phyloP scores from a whole-genome alignment of 2,888 invertebrate species.

The Dioctria linearis region DNA sequence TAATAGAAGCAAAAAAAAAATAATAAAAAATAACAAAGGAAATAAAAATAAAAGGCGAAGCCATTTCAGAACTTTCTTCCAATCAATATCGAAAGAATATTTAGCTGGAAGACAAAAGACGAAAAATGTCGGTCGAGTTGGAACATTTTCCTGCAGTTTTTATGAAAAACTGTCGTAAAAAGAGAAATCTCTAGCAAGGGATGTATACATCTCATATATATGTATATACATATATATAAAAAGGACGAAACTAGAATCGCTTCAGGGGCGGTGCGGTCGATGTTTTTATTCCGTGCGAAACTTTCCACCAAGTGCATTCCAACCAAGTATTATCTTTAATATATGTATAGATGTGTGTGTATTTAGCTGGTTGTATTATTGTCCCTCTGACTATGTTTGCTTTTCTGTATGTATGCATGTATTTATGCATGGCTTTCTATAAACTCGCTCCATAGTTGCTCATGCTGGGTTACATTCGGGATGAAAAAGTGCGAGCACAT shows the following conservation, averaged over 20 bases:
- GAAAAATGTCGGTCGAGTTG: conserved; percentile 33
- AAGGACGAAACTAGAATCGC: conserved; percentile 7
- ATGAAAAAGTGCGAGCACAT: conserved; percentile 31
- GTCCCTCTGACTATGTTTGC: too few species aligned
- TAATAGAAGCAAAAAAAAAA: conserved; percentile 6
- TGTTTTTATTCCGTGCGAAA: conserved; percentile 19
- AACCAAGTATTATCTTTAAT: too few species aligned
- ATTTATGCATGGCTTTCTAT: not conserved
- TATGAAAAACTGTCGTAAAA: conserved; percentile 39
- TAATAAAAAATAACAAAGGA: not conserved
- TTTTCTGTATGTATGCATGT: not conserved
- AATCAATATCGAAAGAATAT: conserved; percentile 35
- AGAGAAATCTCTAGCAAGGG: conserved; percentile 22
- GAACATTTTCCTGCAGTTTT: conserved; percentile 37
- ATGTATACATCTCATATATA: too few species aligned
- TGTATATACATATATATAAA: not conserved
- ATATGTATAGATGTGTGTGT: too few species aligned
- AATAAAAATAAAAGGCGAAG: conserved; percentile 25
- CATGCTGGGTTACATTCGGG: conserved; percentile 5
- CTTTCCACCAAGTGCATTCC: conserved; percentile 29
- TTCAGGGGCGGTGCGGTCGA: conserved; percentile 17
- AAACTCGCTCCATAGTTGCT: not conserved
- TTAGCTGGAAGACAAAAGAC: conserved; percentile 29
- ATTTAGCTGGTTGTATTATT: too few species aligned
- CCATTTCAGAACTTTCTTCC: conserved; percentile 22